Percentiles rank a stretch among this genome's conserved stretches.
Evolutionary conservation across 1,140 invertebrate species (phyloP).

Genomic region (Coptotermes formosanus): DNA sequence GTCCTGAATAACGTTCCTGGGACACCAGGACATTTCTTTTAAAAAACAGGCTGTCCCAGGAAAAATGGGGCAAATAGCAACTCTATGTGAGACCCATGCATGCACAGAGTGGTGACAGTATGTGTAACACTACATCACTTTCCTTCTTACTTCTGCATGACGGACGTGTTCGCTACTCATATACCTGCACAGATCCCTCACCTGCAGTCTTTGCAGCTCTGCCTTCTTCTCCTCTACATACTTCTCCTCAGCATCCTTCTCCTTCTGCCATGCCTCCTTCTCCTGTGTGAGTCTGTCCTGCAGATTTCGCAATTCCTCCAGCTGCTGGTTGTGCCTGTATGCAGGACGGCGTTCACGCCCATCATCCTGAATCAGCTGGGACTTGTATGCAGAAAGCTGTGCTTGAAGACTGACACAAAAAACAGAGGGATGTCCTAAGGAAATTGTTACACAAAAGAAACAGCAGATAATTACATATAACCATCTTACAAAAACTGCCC

Average conservation of each 20-base stretch:
- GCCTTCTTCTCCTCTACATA: slow-evolving; percentile 65
- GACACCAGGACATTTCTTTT: too few species aligned
- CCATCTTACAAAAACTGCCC: background rate
- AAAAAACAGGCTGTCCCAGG: too few species aligned
- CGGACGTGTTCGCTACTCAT: too few species aligned
- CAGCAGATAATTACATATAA: background rate
- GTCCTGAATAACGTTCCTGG: too few species aligned
- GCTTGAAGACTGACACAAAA: slow-evolving; percentile 56
- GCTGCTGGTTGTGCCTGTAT: slow-evolving; percentile 68
- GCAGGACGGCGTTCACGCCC: slow-evolving; percentile 53
- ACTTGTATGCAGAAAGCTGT: slow-evolving; percentile 57
- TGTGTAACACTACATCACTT: too few species aligned
- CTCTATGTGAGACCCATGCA: too few species aligned
- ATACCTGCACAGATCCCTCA: slow-evolving; percentile 36
- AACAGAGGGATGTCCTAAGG: background rate
- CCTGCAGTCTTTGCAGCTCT: slow-evolving; percentile 57
- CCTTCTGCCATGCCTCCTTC: slow-evolving; percentile 70
- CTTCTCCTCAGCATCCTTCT: slow-evolving; percentile 57
- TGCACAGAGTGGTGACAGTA: too few species aligned
- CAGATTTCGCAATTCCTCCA: slow-evolving; percentile 70
- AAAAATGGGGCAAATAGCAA: too few species aligned
- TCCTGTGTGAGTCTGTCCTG: slow-evolving; percentile 78
- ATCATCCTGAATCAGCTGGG: slow-evolving; percentile 40
- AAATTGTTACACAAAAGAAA: background rate
- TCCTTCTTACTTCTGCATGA: too few species aligned